Base-by-base conservation (phyloP, 2,797 vertebrate genomes). In the Sebastes iracundus region DNA sequence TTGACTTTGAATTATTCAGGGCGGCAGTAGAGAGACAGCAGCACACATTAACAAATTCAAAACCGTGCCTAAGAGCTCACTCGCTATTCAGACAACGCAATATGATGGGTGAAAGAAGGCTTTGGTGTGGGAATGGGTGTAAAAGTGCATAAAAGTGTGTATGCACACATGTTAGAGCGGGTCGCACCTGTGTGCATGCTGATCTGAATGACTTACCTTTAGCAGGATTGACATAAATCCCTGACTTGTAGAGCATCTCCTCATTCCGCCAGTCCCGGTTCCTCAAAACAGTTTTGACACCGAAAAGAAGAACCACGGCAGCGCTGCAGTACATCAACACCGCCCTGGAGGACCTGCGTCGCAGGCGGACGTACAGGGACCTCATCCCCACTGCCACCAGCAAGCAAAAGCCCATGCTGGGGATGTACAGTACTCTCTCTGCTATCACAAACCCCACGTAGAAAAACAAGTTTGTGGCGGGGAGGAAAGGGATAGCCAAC, bases 401-500 rank as follows among this genome's bases (percentile, higher is more conserved):
- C 90, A 99, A 96, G 94, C 98, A 99, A 89, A 99, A 99, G 93
- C 99, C 99, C 98, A 99, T 99, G 93, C 99, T 99, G 85, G 99
- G 99, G 90, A 99, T 98, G 96, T 99, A 99, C 60, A 99, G 96
- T 8, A 99, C 97, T 92, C 99, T 95, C 96, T 99, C 99, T 71
- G 99, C 99, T 87, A 99, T 97, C 90, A 99, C 99, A 93, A 99
- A 99, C 60, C 99, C 99, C 5, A 99, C 98, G 33, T 99, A 99
- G 94, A 99, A 99, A 96, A 99, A 99, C 58, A 99, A 87, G 94
- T 99, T 99, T 63, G 97, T 99, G 90, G 99, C 99, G 59, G 99
- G 99, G 88, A 99, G 89, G 84, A 99, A 99, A 30, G 99, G 98
- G 82, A 99, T 90, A 32, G 97, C 96, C 95, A 99, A 88, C 78